Evolutionary conservation across 1,140 invertebrate species (phyloP), one percentile per base, ranked within the genome.

Genomic region (Coptotermes formosanus): DNA sequence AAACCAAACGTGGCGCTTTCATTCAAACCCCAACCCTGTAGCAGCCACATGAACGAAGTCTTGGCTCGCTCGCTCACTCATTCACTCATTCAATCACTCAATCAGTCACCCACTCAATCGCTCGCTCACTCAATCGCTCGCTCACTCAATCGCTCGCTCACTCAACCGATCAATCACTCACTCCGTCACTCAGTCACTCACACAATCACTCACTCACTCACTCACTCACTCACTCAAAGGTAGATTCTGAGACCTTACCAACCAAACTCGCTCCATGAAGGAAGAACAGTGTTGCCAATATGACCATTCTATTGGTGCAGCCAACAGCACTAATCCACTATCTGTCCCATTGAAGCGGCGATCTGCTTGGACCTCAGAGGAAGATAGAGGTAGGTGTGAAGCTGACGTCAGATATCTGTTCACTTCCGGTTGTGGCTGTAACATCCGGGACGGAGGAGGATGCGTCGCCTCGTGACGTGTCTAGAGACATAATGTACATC

Each of bases 251-350:
- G 4, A 30, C 8, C 83, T 55, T 38, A 84, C 83, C 83, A 45
- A 84, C 83, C 83, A 52, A 84, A 9, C 83, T 25, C n/a, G 83
- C 83, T 32, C 83, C 52, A 55, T 84, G 83, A 52, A 84, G 83
- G 48, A 84, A 55, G 48, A 84, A 38, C 83, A 84, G 83, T 32
- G 83, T 84, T 84, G 83, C 83, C 83, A 84, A 84, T 64, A 84
- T n/a, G n/a, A 84, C 83, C 83, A 84, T 84, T 32, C 59, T 84
- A 84, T 38, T 84, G 64, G 64, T 75, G 64, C 64, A 75, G 64
- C 12, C 64, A 75, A 75, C 64, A 75, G 64, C 2, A 75, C 64
- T 75, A 75, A 7, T n/a, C 64, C 14, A 75, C 64, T 75, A 75
- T 75, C 9, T 75, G 64, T 25, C 64, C 64, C 64, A 75, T 75